These are phyloP conservation scores for Mycteria americana DNA, from an alignment of 2,797 vertebrate species.

Conservation along the genomic window DNA sequence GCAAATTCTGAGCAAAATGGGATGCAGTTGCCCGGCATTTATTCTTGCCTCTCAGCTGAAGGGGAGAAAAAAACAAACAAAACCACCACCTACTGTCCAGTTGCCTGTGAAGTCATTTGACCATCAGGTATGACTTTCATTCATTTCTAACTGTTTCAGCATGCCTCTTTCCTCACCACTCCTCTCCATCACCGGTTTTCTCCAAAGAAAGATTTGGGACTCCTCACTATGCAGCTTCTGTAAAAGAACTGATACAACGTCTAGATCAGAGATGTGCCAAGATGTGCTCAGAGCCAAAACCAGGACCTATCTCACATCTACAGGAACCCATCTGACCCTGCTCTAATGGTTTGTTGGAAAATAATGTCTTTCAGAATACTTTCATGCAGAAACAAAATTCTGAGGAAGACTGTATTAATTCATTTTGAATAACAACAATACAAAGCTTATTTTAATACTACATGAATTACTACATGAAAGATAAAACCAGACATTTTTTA, in stretches of 20 bases:
- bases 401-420: background rate
- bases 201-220: background rate
- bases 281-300: background rate
- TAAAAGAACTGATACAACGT: background rate
- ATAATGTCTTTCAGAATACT: background rate
- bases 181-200: background rate
- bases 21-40: background rate
- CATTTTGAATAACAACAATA: background rate
- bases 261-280: background rate
- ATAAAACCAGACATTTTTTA: background rate
- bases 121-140: background rate
- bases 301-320: background rate
- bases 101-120: background rate
- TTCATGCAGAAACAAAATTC: background rate
- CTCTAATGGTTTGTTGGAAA: background rate
- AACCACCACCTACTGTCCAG: background rate
- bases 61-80: background rate
- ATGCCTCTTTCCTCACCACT: background rate
- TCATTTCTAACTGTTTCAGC: background rate
- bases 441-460: background rate
- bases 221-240: background rate
- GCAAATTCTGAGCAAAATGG: background rate
- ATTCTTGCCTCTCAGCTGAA: background rate
- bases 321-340: background rate
- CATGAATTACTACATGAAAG: background rate